phyloP scores from a whole-genome alignment of 2,888 invertebrate genomes.

The Eupithecia subfuscata region DNA sequence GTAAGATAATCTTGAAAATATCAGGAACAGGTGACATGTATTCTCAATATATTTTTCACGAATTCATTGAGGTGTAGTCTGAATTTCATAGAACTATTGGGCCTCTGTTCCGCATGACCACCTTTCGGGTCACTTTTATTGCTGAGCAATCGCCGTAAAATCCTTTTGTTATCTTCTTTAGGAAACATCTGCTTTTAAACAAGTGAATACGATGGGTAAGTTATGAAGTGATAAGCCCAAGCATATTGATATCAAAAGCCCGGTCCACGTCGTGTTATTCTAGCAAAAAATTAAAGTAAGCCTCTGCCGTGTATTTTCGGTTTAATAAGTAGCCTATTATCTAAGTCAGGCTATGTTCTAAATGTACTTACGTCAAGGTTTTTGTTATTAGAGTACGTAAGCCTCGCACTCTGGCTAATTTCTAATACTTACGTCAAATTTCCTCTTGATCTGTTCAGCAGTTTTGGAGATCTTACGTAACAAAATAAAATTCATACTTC shows the following conservation, averaged over 20 bases:
- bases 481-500: too few species aligned
- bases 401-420: too few species aligned
- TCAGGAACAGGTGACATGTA: not conserved
- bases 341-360: too few species aligned
- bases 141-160: constrained; percentile 35
- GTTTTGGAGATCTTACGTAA: too few species aligned
- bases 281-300: not conserved
- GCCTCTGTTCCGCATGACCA: constrained; percentile 28
- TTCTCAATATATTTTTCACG: constrained; percentile 32
- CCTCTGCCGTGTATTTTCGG: too few species aligned
- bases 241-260: not conserved
- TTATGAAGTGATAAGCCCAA: constrained; percentile 3
- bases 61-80: constrained; percentile 23
- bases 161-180: constrained; percentile 34
- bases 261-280: not conserved
- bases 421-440: too few species aligned
- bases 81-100: constrained; percentile 33
- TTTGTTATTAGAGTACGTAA: too few species aligned
- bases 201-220: constrained; percentile 18
- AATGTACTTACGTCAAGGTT: too few species aligned
- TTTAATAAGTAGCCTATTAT: too few species aligned
- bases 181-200: constrained; percentile 31
- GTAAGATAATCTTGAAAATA: not conserved
- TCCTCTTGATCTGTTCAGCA: too few species aligned
- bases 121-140: constrained; percentile 36